A percentile compares a stretch with the other conserved stretches of the same genome.
Conservation (phyloP, 2,888 invertebrate genomes). For the Drosophila lacicola region DNA sequence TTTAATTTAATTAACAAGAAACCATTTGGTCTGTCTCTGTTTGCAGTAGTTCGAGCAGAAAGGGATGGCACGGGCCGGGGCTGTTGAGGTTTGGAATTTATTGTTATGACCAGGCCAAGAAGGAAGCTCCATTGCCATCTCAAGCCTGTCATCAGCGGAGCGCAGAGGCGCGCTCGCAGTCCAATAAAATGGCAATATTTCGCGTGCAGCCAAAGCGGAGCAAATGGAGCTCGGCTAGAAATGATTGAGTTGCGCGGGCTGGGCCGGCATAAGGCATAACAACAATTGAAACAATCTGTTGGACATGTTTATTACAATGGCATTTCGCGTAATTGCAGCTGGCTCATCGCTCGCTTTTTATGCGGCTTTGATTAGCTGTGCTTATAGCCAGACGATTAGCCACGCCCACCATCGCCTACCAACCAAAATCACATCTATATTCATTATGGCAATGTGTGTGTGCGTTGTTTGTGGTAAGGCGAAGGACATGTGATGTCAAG, state of each 20-base stretch:
- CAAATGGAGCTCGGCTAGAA: constrained; percentile 21
- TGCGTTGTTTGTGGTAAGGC: constrained; percentile 27
- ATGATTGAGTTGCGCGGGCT: constrained; percentile 57
- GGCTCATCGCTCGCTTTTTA: constrained; percentile 40
- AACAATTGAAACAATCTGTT: constrained; percentile 75
- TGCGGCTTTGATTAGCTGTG: constrained; percentile 70
- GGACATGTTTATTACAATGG: constrained; percentile 77
- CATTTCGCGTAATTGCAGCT: constrained; percentile 70
- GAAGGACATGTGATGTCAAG: constrained; percentile 64
- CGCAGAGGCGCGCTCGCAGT: constrained; percentile 10
- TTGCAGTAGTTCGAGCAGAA: constrained; percentile 12
- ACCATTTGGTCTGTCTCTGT: constrained; percentile 71
- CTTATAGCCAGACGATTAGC: constrained; percentile 72
- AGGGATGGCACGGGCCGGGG: background rate
- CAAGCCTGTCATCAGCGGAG: constrained; percentile 57
- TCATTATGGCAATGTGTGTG: constrained; percentile 72
- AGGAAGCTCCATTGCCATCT: constrained; percentile 45
- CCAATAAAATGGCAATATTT: constrained; percentile 56
- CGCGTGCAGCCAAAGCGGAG: constrained; percentile 33
- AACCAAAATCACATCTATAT: constrained; percentile 83
- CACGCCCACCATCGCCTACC: constrained; percentile 71
- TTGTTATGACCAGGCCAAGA: constrained; percentile 77
- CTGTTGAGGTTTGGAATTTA: constrained; percentile 68
- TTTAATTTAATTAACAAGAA: constrained; percentile 84
- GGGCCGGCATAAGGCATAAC: constrained; percentile 23